These are phyloP conservation scores for Agriopis aurantiaria DNA, from an alignment of 2,888 invertebrate species.

Conservation along the genomic window DNA sequence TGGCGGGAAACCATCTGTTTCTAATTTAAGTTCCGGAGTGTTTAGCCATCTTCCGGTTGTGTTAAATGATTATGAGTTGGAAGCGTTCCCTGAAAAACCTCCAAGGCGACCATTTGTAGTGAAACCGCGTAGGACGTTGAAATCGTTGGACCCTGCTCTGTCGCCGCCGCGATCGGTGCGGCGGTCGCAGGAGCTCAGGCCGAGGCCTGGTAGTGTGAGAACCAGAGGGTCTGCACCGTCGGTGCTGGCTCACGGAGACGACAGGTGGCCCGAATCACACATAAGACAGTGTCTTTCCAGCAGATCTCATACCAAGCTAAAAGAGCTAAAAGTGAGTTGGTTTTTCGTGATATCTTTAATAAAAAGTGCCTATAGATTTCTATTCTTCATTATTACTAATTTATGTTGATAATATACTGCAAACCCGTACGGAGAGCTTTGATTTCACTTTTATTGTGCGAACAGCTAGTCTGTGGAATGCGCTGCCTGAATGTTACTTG, in stretches of 20 bases:
- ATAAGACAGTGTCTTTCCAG: constrained; percentile 67
- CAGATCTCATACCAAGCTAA: constrained; percentile 69
- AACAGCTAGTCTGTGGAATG: too few relatives aligned
- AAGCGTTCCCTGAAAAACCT: constrained; percentile 49
- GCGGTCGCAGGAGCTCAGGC: constrained; percentile 44
- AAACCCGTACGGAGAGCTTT: too few relatives aligned
- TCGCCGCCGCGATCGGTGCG: constrained; percentile 57
- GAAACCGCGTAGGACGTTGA: constrained; percentile 73
- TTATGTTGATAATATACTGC: too few relatives aligned
- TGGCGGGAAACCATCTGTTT: constrained; percentile 75
- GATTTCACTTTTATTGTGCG: too few relatives aligned
- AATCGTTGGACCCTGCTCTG: constrained; percentile 68
- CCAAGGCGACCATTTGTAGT: constrained; percentile 60
- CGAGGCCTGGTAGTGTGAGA: constrained; percentile 50
- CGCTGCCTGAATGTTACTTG: too few relatives aligned
- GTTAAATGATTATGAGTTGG: constrained; percentile 69
- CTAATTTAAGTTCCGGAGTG: constrained; percentile 64
- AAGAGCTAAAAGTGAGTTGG: constrained; percentile 71
- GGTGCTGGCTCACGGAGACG: constrained; percentile 50
- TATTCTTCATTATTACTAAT: not conserved
- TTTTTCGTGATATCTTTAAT: not conserved
- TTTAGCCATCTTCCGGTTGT: constrained; percentile 73
- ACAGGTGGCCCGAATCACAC: constrained; percentile 63
- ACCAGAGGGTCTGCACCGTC: constrained; percentile 64
- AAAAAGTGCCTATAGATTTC: not conserved